phyloP scores from a whole-genome alignment of 2,888 invertebrate genomes.

The Drosophila prolongata region DNA sequence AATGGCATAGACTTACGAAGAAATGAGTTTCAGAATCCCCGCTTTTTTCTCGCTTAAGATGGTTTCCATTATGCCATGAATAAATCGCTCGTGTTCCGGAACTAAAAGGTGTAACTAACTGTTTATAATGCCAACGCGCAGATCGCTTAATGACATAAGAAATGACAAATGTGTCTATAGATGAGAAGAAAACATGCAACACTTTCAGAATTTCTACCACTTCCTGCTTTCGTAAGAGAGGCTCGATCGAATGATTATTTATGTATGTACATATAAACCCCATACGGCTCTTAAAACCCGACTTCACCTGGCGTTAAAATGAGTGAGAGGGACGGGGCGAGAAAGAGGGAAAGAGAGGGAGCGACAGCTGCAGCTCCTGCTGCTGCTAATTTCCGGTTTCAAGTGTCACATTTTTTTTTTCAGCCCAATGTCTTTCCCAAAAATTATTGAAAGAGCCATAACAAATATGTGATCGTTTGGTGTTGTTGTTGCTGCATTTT shows the following conservation, averaged over 20 bases:
- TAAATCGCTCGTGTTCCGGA: constrained; percentile 33
- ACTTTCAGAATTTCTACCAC: constrained; percentile 4
- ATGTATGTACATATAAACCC: neutral
- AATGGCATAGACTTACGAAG: neutral
- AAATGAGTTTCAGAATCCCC: neutral
- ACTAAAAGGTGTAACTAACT: constrained; percentile 41
- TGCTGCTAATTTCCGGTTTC: constrained; percentile 74
- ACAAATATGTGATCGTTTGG: constrained; percentile 50
- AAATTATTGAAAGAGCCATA: constrained; percentile 74
- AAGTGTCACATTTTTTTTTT: constrained; percentile 64
- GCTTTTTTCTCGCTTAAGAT: constrained; percentile 4
- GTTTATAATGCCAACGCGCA: constrained; percentile 8
- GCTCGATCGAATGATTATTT: constrained; percentile 4
- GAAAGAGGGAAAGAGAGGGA: constrained; percentile 21
- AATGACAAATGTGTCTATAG: constrained; percentile 19
- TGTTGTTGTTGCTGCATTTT: constrained; percentile 50
- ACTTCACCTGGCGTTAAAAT: constrained; percentile 25
- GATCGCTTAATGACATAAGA: constrained; percentile 28
- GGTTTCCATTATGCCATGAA: neutral
- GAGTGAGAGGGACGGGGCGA: constrained; percentile 7
- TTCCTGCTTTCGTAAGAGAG: constrained; percentile 30
- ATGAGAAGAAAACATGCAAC: constrained; percentile 4
- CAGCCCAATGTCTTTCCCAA: constrained; percentile 29
- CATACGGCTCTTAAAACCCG: constrained; percentile 2
- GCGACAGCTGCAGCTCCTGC: constrained; percentile 62